A percentile compares a stretch with the other conserved stretches of the same genome.
Evolutionary conservation across 1,140 invertebrate species (phyloP).

Genomic region (Drosophila punjabiensis): DNA sequence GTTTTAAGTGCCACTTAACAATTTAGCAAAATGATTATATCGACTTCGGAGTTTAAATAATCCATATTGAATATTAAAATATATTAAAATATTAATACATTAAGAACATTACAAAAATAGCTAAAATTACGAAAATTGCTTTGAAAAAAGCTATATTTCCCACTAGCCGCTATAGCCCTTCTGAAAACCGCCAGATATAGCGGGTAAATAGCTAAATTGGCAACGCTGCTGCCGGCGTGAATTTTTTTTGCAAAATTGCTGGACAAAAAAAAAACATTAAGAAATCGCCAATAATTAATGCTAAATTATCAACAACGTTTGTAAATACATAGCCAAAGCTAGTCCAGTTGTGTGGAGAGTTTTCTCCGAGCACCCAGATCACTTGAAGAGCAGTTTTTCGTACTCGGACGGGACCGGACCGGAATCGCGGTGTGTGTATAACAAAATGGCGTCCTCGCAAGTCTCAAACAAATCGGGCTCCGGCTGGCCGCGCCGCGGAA

Average conservation of each 20-base stretch:
- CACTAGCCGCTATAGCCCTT: no score
- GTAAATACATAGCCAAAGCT: conserved; percentile 5
- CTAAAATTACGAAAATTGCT: no score
- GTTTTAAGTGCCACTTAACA: no score
- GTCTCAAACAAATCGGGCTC: conserved; percentile 86
- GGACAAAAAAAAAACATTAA: conserved; percentile 5
- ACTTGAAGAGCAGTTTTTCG: conserved; percentile 6
- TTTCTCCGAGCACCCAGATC: no score
- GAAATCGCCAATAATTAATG: conserved; percentile 3
- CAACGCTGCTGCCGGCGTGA: conserved; percentile 43
- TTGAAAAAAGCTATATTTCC: no score
- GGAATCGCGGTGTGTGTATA: conserved; percentile 65
- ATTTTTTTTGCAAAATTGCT: conserved; percentile 57
- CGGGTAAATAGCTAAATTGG: no score
- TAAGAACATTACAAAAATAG: no score
- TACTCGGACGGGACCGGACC: not conserved
- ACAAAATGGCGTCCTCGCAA: conserved; percentile 82
- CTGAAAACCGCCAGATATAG: no score
- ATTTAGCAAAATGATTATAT: no score
- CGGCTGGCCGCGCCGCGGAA: conserved; percentile 89
- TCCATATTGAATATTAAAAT: no score
- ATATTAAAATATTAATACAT: no score
- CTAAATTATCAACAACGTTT: not conserved
- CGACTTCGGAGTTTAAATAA: no score
- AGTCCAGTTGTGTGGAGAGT: conserved; percentile 4